A percentile compares a stretch with the other conserved stretches of the same genome.
Conservation (phyloP, 2,797 vertebrate genomes). For the Potorous gilbertii region DNA sequence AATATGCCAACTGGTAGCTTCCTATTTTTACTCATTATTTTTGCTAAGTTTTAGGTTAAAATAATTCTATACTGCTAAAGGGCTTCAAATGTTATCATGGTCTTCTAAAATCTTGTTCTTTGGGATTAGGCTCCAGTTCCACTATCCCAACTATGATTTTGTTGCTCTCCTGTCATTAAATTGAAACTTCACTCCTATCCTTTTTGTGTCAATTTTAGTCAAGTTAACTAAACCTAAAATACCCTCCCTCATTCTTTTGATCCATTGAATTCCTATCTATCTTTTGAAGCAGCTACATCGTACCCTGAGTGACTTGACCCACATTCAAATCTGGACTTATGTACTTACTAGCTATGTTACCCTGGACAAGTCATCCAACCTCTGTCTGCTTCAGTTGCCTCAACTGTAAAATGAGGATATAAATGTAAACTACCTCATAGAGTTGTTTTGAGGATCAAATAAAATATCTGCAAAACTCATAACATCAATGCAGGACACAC, state of each 20-base stretch:
- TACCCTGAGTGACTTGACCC: not conserved
- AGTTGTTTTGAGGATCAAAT: not conserved
- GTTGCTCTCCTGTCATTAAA: not conserved
- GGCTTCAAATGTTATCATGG: not conserved
- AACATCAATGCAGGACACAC: not conserved
- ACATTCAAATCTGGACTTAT: not conserved
- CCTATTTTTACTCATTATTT: not conserved
- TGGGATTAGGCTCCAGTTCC: not conserved
- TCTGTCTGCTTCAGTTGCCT: not conserved
- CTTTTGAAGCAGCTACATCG: not conserved
- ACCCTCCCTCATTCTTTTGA: not conserved
- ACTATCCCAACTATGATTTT: not conserved
- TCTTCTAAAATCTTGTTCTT: not conserved
- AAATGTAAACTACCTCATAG: not conserved
- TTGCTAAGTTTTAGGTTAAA: not conserved
- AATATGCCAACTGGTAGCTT: not conserved
- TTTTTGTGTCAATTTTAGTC: not conserved
- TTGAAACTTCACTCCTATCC: not conserved
- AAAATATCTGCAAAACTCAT: not conserved
- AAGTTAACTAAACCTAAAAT: not conserved
- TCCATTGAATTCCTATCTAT: not conserved
- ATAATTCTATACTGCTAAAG: not conserved
- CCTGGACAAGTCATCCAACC: not conserved
- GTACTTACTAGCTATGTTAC: not conserved
- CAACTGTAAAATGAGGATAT: not conserved